Base-by-base conservation (phyloP, 2,797 vertebrate species). In the Rhadinocentrus ornatus region DNA sequence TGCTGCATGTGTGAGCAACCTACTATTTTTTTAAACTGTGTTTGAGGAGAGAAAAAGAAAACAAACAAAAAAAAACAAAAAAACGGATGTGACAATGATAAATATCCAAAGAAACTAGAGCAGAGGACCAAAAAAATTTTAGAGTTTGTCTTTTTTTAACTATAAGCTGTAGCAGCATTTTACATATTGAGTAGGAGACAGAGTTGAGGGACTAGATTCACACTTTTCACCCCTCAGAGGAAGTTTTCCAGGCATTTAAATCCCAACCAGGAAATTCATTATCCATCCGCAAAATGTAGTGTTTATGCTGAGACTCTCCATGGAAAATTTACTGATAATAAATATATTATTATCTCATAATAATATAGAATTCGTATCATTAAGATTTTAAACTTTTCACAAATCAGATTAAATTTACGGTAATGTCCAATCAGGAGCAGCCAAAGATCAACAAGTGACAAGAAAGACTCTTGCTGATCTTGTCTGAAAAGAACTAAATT, bases 91-190 rank as follows among this genome's bases (percentile, higher is more conserved):
- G 89, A 92, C 91, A 90, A 69, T 91, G 91, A 93, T 90, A 75
- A 92, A 93, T 90, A 76, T 71, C 75, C 58, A 46, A 50, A 72
- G 87, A 91, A 92, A 91, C 26, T 90, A 58, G 89, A 91, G 80
- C 90, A 90, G 86, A 83, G 89, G 80, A 78, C 69, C 48, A 78
- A 58, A 78, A 71, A 60, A 78, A 70, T 50, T 58, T 61, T 73
- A 53, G 72, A 75, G 64, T 73, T 80, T 57, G 53, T 72, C 46
- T 80, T 71, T 66, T n/a, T 69, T 9, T 52, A 57, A 62, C 50
- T 50, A 53, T 59, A 52, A 75, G 59, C 81, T 62, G 63, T 57
- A 55, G 69, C 81, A 80, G 75, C 76, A 34, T 54, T 63, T 77
- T 50, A 73, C 41, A 35, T 35, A 70, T 29, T 77, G 26, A 64